A percentile compares a stretch with the other conserved stretches of the same genome.
Conservation (phyloP, 1,140 invertebrate species). For the Brachionus plicatilis region DNA sequence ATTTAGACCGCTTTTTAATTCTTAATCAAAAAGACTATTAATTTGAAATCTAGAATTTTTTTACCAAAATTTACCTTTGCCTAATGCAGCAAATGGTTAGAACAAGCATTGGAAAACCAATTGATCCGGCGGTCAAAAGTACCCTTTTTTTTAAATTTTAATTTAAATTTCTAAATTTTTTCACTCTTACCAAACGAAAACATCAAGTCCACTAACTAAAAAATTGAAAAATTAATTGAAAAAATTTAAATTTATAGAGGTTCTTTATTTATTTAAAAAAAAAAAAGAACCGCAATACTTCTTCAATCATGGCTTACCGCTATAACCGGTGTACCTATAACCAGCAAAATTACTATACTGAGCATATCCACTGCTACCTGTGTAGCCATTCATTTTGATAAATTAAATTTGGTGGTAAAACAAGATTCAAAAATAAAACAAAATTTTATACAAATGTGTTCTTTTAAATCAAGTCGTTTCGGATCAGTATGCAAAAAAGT, state of each 20-base stretch:
- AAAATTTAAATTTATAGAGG: not conserved
- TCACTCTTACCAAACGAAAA: not conserved
- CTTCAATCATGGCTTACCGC: not conserved
- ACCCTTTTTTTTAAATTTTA: not conserved
- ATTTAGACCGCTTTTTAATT: not conserved
- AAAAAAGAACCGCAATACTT: not conserved
- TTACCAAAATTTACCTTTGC: not conserved
- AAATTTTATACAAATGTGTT: not conserved
- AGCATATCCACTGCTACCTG: not conserved
- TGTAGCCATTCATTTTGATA: not conserved
- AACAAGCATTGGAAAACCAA: conserved; percentile 24
- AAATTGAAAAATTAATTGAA: not conserved
- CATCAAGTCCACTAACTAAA: not conserved
- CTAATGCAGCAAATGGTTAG: conserved; percentile 6
- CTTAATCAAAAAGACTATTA: not conserved
- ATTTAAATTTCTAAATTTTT: not conserved
- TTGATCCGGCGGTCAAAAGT: conserved; percentile 2
- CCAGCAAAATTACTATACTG: not conserved
- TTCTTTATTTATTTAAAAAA: not conserved
- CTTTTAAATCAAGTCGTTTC: not conserved
- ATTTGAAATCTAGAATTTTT: no score
- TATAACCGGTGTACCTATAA: conserved; percentile 17
- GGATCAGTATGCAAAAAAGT: not conserved
- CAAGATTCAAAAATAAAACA: not conserved
- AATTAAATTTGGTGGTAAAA: not conserved